Base-by-base conservation (phyloP, 2,888 invertebrate genomes). In the Andrena bicolor region DNA sequence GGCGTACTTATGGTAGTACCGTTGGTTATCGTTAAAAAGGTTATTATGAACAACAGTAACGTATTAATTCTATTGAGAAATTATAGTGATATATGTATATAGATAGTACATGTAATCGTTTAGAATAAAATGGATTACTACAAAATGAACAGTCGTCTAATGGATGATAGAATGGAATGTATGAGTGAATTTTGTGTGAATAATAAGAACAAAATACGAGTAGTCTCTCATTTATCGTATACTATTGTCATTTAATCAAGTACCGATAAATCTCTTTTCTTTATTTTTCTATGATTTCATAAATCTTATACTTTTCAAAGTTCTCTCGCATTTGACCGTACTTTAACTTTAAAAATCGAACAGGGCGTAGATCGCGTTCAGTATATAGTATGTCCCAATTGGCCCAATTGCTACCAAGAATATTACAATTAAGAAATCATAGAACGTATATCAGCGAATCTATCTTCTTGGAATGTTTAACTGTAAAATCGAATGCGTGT, bases 1-100 rank as follows among this genome's bases (percentile, higher is more conserved):
- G 92, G 84, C 89, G 90, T 89, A 90, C 92, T 91, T 84, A 76
- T 85, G 80, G 90, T 90, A 85, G 90, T 88, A 91, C 88, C 88
- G 90, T 88, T 86, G 90, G 86, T 71, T 89, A 88, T 88, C 86
- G 90, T 90, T 88, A 88, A 87, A 88, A 87, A 88, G 88, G 87
- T 91, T 88, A 88, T 89, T 89, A 75, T 66, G 82, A 78, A 83
- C 83, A 83, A 83, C 48, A 82, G 65, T 66, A 82, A 71, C 35
- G 71, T 75, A 68, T 83, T 83, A 83, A 83, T 83, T 68, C 70
- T n/a, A 75, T 68, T 53, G 49, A 23, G 30, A 63, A 20, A 58
- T n/a, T 16, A 70, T 71, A 41, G 26, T 56, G 41, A 68, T 28
- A 68, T 72, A 41, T 64, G 49, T 56, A 58, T 48, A 49, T 41